Percentiles rank a stretch among this genome's conserved stretches.
phyloP scores from a whole-genome alignment of 2,113 vertebrate genomes.

The Vidua chalybeata region DNA sequence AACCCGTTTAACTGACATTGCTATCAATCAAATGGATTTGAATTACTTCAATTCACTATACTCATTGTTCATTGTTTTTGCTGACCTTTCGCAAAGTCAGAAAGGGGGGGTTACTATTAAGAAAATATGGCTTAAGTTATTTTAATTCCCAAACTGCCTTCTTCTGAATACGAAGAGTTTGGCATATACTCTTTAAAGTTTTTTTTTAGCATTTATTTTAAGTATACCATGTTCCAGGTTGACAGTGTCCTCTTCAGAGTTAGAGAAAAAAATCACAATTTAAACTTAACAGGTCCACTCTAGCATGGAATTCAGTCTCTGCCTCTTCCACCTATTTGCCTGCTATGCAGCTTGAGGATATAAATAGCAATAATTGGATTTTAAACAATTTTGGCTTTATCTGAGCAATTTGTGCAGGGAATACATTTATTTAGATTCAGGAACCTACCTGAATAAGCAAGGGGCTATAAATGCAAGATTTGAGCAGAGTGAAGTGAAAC shows the following conservation, averaged over 20 bases:
- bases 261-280: background rate
- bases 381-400: background rate
- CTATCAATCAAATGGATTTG: background rate
- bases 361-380: background rate
- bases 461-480: background rate
- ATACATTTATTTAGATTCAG: background rate
- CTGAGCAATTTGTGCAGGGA: background rate
- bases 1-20: background rate
- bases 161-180: background rate
- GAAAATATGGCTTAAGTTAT: background rate
- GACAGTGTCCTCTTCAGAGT: background rate
- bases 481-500: background rate
- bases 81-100: background rate
- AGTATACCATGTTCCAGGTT: background rate
- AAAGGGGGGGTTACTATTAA: background rate
- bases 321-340: background rate
- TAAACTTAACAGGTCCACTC: background rate
- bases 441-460: background rate
- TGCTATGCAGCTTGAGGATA: background rate
- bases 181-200: background rate
- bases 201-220: background rate
- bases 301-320: background rate
- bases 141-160: background rate
- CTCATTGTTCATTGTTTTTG: background rate
- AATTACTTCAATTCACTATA: background rate